phyloP scores from a whole-genome alignment of 2,113 vertebrate species.

The Meleagris gallopavo region DNA sequence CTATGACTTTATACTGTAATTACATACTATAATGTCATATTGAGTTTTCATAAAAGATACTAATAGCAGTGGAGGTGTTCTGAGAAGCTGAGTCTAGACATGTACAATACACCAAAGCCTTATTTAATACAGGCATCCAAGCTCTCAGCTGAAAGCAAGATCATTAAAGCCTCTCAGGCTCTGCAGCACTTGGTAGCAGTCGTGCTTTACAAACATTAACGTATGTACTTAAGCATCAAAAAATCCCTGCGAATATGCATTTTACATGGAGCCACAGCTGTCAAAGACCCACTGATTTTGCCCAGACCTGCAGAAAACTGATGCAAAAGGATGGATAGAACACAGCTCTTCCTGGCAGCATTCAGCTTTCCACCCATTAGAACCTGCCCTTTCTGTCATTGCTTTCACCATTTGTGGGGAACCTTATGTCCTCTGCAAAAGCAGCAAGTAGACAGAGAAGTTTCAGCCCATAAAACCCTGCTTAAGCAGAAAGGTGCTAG shows the following conservation, averaged over 20 bases:
- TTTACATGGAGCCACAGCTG: neutral
- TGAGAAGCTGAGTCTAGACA: slow-evolving; percentile 53
- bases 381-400: neutral
- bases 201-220: neutral
- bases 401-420: neutral
- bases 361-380: neutral
- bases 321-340: neutral
- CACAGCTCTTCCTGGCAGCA: neutral
- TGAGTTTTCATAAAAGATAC: slow-evolving; percentile 49
- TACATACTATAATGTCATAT: slow-evolving; percentile 23
- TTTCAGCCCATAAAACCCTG: neutral
- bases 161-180: neutral
- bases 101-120: slow-evolving; percentile 12
- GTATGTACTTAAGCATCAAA: neutral
- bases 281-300: neutral
- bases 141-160: neutral
- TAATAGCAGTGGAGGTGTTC: slow-evolving; percentile 57
- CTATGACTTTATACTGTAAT: slow-evolving; percentile 32
- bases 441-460: neutral
- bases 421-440: neutral
- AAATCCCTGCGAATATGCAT: neutral
- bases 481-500: neutral
- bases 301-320: rapidly evolving
- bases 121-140: slow-evolving; percentile 18
- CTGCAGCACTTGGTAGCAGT: neutral